Evolutionary conservation across 2,888 invertebrate species (phyloP), one percentile per base, ranked within the genome.

Genomic region (Scaptomyza flava): DNA sequence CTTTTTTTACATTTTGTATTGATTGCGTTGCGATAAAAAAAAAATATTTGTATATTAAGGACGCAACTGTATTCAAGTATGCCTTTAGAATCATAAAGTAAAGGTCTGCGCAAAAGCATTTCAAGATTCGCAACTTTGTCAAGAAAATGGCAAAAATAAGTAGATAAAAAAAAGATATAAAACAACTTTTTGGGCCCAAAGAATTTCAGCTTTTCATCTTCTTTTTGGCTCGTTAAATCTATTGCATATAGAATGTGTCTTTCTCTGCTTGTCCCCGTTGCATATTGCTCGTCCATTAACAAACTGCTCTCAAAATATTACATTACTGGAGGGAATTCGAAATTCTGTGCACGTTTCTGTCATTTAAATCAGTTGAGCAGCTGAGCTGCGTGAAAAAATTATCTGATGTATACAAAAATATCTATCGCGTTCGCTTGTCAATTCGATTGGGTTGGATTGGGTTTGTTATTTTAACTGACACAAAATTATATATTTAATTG

Each of bases 331-430:
- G 53, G 65, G 48, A 79, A 77, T 84, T 88, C 87, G 73, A 81
- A 87, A 85, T 84, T 79, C 76, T 71, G 82, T 59, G 85, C 85
- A 89, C 85, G 89, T 87, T 77, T 76, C 75, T 72, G 81, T 84
- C 85, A 85, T 89, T 85, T 88, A 88, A 88, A 88, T 87, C 85
- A 79, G 88, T 88, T 88, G 88, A 85, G 62, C 69, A 36, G 54
- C 42, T 31, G 46, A 57, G 58, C 61, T 67, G 59, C 69, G 48
- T 50, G 68, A 51, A 68, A 71, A 84, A 85, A 77, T 68, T 86
- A 75, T 82, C 78, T 75, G 80, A 67, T 70, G 73, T 70, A 79
- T 68, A 82, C 67, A 11, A 4, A 11, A 33, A 9, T 33, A 68
- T 78, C 23, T 23, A 23, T 23, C 23, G 3, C 1, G 23, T 23